Percentiles rank a stretch among this genome's conserved stretches.
These are phyloP conservation scores for Trematomus bernacchii DNA, from an alignment of 2,797 vertebrate species.

Conservation along the genomic window DNA sequence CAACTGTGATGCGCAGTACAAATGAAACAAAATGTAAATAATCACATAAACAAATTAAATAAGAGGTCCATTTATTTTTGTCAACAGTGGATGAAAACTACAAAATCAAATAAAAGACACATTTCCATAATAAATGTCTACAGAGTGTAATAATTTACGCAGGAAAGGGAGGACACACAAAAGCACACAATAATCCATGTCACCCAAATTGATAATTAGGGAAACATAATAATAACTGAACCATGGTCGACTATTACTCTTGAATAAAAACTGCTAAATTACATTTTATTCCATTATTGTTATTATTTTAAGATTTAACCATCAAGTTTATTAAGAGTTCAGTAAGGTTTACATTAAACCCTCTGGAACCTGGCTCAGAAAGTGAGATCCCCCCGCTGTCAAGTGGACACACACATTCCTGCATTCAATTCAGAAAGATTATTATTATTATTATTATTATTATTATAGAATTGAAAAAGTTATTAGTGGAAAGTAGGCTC, in stretches of 20 bases:
- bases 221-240: background rate
- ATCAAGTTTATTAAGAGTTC: background rate
- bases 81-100: slow-evolving; percentile 24
- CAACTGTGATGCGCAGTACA: background rate
- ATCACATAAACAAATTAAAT: background rate
- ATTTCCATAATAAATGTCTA: background rate
- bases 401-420: background rate
- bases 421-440: background rate
- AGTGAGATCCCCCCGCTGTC: background rate
- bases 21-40: slow-evolving; percentile 2
- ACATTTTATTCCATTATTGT: background rate
- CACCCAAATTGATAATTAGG: slow-evolving; percentile 3
- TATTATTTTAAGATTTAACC: background rate
- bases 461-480: background rate
- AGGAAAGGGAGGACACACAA: background rate
- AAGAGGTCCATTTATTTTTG: slow-evolving; percentile 24
- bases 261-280: no score
- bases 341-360: background rate
- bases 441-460: background rate
- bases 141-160: background rate
- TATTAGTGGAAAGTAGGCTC: background rate
- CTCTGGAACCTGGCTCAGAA: background rate
- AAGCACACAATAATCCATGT: background rate
- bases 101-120: slow-evolving; percentile 8
- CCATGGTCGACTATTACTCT: background rate